These are phyloP conservation scores for Megaceryle torquata DNA, from an alignment of 2,113 vertebrate genomes.

Conservation along the genomic window DNA sequence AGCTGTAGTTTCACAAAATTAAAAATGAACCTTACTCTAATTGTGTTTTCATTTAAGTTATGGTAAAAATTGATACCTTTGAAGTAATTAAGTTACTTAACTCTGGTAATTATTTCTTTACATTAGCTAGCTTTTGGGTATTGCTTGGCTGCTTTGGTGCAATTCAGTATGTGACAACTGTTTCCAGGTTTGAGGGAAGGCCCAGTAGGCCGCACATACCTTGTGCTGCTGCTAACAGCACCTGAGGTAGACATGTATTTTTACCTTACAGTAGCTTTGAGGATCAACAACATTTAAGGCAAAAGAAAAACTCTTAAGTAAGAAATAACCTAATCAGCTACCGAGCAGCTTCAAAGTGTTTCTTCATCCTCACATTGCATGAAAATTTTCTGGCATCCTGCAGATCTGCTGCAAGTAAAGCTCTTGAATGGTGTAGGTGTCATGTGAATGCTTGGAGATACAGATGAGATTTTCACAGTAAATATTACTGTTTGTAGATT, in stretches of 20 bases:
- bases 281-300: background rate
- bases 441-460: background rate
- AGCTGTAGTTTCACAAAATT: background rate
- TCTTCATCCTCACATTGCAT: background rate
- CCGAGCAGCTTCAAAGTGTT: background rate
- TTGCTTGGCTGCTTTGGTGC: background rate
- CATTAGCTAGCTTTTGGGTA: background rate
- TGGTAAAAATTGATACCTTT: background rate
- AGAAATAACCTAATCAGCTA: background rate
- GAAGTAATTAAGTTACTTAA: background rate
- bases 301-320: background rate
- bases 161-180: background rate
- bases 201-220: background rate
- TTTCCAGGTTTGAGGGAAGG: background rate
- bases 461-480: background rate
- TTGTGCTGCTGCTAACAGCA: background rate
- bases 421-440: background rate
- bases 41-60: background rate
- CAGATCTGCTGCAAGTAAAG: background rate
- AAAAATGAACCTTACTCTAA: background rate
- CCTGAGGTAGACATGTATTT: background rate
- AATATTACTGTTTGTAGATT: background rate
- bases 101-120: background rate
- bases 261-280: background rate
- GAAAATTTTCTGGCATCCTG: background rate